Base-by-base conservation (phyloP, 2,113 vertebrate species). In the Tragulus kanchil region DNA sequence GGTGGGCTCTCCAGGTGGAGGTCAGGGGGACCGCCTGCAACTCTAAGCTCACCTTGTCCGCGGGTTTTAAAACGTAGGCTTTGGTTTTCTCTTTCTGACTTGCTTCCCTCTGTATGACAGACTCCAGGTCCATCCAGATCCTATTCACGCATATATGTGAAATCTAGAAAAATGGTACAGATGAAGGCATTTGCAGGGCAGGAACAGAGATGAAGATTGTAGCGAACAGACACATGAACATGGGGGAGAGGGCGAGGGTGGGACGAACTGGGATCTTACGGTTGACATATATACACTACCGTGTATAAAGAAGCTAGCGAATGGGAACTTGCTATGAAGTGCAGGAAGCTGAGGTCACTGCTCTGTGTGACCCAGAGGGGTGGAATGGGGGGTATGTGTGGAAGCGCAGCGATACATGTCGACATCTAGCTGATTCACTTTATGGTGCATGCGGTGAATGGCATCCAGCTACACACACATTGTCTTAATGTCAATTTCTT, bases 381-480 rank as follows among this genome's bases (percentile, higher is more conserved):
- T 1, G 36, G 36, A 6, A 36, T 21, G 19, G 19, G 36, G 0
- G 0, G 69, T 71, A 1, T 45, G 36, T 3, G 1, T 3, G 19
- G 69, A 23, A 71, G 69, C 17, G 69, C 21, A 71, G 69, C 36
- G 36, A 10, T 45, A 0, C 23, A 19, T 71, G 69, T 71, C 5
- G 11, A 6, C 67, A 71, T 0, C 21, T n/a, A 71, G 69, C 5
- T 23, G 69, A 45, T 71, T 71, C 36, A 3, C 67, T 12, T 36
- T 36, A 36, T 36, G 36, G 36, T 36, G 36, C 17, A 2, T 2
- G 3, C 2, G 19, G 4, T 8, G 10, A 77, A 45, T 8, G 9
- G 19, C 45, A 11, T 4, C 5, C 1, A 23, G 8, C 50, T 7
- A 5, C 50, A 2, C 36, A 26, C 10, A 5, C 3, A 17, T 31